phyloP scores from a whole-genome alignment of 2,113 vertebrate genomes.

The Cryptomyrus ogoouensis region DNA sequence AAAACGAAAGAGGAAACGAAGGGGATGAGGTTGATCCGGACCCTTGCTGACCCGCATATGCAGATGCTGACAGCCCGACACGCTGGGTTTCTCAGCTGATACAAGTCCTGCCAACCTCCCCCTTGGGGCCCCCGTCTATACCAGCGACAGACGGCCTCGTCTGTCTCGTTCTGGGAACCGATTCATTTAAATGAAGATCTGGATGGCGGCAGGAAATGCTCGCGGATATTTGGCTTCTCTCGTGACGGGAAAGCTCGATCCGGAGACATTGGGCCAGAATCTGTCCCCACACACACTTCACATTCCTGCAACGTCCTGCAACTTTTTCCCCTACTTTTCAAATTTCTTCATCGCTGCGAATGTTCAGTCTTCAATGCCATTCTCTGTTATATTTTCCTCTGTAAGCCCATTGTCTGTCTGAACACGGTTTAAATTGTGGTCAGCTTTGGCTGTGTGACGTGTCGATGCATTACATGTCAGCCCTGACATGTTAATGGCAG shows the following conservation, averaged over 20 bases:
- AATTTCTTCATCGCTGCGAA: not conserved
- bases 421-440: not conserved
- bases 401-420: not conserved
- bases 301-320: not conserved
- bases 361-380: not conserved
- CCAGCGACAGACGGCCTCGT: not conserved
- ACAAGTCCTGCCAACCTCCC: not conserved
- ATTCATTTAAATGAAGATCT: not conserved
- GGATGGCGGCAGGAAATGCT: not conserved
- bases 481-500: not conserved
- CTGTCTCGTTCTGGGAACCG: not conserved
- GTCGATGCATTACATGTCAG: not conserved
- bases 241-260: not conserved
- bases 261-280: not conserved
- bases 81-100: not conserved
- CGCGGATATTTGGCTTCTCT: not conserved
- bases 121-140: not conserved
- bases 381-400: not conserved
- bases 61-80: not conserved
- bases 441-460: not conserved
- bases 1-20: not conserved
- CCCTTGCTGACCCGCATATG: not conserved
- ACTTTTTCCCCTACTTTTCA: not conserved
- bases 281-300: not conserved
- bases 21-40: not conserved